These are phyloP conservation scores for Xenops minutus DNA, from an alignment of 2,797 vertebrate genomes.

Conservation along the genomic window DNA sequence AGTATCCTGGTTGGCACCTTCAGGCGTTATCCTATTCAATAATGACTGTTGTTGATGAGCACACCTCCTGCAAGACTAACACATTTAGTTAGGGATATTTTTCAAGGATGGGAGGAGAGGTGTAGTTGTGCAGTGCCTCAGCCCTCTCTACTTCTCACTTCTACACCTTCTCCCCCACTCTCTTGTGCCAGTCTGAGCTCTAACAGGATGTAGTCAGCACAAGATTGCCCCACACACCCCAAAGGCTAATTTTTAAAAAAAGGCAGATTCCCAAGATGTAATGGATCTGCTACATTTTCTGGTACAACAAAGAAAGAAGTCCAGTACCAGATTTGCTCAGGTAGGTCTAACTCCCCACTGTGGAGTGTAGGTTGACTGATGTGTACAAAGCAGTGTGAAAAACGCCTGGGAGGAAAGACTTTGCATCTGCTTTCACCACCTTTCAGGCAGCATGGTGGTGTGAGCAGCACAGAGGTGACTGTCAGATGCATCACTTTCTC, in stretches of 20 bases:
- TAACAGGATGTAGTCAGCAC: accelerated
- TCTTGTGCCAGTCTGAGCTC: background rate
- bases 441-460: accelerated
- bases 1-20: background rate
- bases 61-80: background rate
- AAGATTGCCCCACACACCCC: background rate
- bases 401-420: background rate
- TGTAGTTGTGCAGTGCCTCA: accelerated
- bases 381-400: background rate
- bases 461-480: background rate
- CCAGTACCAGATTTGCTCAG: background rate
- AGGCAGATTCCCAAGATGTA: background rate
- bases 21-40: background rate
- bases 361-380: background rate
- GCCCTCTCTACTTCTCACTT: background rate
- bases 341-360: background rate
- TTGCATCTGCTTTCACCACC: accelerated
- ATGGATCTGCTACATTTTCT: background rate
- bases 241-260: background rate
- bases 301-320: background rate
- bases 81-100: background rate
- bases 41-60: background rate
- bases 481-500: accelerated
- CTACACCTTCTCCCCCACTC: background rate
- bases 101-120: background rate